Evolutionary conservation across 2,797 vertebrate species (phyloP), one percentile per base, ranked within the genome.

Genomic region (Intellagama lesueurii): DNA sequence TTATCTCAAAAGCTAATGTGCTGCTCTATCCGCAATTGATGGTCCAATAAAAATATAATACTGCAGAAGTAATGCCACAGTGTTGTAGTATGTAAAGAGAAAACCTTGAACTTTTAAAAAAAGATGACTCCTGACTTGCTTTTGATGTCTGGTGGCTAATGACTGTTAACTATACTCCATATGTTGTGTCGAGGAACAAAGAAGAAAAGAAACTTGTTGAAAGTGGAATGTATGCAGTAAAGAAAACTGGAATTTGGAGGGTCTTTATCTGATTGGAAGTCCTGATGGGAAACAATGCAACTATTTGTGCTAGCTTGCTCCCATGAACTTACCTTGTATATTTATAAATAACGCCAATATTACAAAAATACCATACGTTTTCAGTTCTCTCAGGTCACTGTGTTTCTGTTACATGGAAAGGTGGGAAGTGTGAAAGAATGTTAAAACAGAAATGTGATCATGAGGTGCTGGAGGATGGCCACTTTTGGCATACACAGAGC

Each of bases 281-380:
- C 32, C 35, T 87, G n/a, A 49, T 80, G 47, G 49, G 24, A 70
- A 80, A 85, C 28, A 12, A 64, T 76, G 6, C 26, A 14, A 70
- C 68, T 80, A 24, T 49, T 70, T 81, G 7, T 87, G 69, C 77
- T 66, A 66, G 4, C 35, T 47, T 30, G 28, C 40, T 87, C n/a
- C 11, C 47, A 28, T 66, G 52, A 52, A 17, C 66, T 47, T 28
- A 83, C 69, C 40, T 70, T 70, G 66, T 70, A 56, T 77, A 85
- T 26, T 72, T 56, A 73, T 47, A 64, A 86, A 86, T 86, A 79
- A 79, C 26, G 68, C 30, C 47, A 72, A 44, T 68, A 68, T 86
- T 77, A 78, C 30, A 30, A 68, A 68, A 87, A 12, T 30, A 69
- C 60, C 60, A 49, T 68, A 70, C 35, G 47, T 72, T 79, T 32